A percentile compares a stretch with the other conserved stretches of the same genome.
Evolutionary conservation across 2,888 invertebrate species (phyloP).

Genomic region (Eupelmus urozonus): DNA sequence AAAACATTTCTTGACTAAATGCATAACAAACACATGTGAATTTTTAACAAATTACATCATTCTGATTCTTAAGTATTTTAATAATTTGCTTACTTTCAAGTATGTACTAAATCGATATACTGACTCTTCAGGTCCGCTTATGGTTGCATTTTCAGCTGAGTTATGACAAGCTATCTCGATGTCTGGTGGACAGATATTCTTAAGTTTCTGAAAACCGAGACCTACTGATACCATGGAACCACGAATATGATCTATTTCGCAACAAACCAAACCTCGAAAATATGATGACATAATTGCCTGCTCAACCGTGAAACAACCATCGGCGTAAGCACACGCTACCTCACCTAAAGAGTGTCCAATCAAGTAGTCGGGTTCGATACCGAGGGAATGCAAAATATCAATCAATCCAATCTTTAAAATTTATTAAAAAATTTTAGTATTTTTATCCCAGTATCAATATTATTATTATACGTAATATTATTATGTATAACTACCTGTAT

Average conservation of each 20-base stretch:
- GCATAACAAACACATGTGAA: no score
- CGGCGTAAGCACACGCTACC: constrained; percentile 96
- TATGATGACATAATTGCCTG: constrained; percentile 72
- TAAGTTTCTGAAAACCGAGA: constrained; percentile 81
- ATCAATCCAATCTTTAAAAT: constrained; percentile 81
- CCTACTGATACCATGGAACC: constrained; percentile 95
- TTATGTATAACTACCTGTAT: constrained; percentile 76
- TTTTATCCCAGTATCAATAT: no score
- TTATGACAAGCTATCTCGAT: constrained; percentile 94
- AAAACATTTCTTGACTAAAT: constrained; percentile 86
- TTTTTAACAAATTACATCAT: no score
- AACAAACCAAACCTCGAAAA: constrained; percentile 69
- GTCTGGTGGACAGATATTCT: constrained; percentile 84
- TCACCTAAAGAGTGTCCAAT: constrained; percentile 97
- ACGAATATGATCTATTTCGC: constrained; percentile 79
- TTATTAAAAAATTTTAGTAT: neutral
- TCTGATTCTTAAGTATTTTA: no score
- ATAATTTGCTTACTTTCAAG: no score
- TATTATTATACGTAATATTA: no score
- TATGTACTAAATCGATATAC: no score
- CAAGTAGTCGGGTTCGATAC: constrained; percentile 85
- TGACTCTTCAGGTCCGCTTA: constrained; percentile 94
- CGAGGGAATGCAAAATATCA: constrained; percentile 81
- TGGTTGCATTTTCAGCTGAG: constrained; percentile 89
- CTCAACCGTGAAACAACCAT: constrained; percentile 87